Evolutionary conservation across 23 tunicate genomes (phyloP), one percentile per base, ranked within the genome.

Genomic region (Trididemnum nubilum): DNA sequence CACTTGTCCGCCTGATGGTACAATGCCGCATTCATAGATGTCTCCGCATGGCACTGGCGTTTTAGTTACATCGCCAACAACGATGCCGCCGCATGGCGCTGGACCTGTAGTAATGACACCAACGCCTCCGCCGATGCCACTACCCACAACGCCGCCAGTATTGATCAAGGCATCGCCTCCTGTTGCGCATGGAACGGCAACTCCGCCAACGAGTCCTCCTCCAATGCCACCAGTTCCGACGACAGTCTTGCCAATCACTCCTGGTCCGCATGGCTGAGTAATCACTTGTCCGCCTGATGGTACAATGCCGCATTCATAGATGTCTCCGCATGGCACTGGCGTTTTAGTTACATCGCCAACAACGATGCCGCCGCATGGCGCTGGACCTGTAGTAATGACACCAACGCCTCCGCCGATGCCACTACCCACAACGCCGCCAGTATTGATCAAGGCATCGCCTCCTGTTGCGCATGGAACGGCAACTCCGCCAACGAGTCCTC

Each of bases 21-120:
- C 54, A 44, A 44, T 44, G 54, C 54, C 54, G 54, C 54, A 44
- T 44, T 44, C 54, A 44, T 44, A 44, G 54, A 44, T 44, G 54
- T 44, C 54, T 44, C 54, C 54, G 54, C 54, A 44, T 44, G 54
- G 54, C 54, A 44, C 54, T 44, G 12, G 12, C 15, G 9, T 9
- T 44, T 44, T 44, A 9, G 54, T 44, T 44, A 44, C 54, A 44
- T 44, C 54, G 9, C 54, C 54, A 44, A 44, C 54, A 44, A 44
- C 54, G 54, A 44, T n/a, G n/a, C n/a, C 54, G 54, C 54, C 54
- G 54, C 54, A 44, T 44, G 54, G 54, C 54, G 9, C 54, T 44
- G 54, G 54, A 44, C 54, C 54, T 44, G 54, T 7, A 9, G 54
- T 9, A 7, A 44, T 15, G 54, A 44, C 9, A 44, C 54, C 54